phyloP scores from a whole-genome alignment of 2,888 invertebrate species.

The Scaptomyza polygonia region DNA sequence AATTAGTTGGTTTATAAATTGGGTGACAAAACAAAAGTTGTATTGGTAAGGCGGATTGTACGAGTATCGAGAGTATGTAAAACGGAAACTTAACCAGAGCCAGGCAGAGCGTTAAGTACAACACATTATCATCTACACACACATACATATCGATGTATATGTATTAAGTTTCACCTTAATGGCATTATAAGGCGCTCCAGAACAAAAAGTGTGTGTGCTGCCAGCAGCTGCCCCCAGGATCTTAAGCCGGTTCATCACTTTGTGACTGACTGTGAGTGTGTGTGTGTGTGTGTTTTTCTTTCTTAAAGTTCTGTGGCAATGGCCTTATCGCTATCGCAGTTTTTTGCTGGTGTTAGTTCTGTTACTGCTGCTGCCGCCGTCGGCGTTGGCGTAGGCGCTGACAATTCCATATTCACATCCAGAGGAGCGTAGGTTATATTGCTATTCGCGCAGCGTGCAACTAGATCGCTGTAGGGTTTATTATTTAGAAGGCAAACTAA shows the following conservation, averaged over 20 bases:
- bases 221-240: slow-evolving; percentile 52
- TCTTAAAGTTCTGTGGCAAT: slow-evolving; percentile 22
- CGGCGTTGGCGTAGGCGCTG: slow-evolving; percentile 3
- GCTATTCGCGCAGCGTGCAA: slow-evolving; percentile 75
- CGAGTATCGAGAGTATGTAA: slow-evolving; percentile 30
- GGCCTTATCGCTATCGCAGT: slow-evolving; percentile 5
- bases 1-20: neutral
- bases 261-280: neutral
- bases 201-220: slow-evolving; percentile 27
- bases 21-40: slow-evolving; percentile 23
- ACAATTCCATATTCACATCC: slow-evolving; percentile 28
- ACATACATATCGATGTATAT: neutral
- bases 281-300: neutral
- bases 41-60: slow-evolving; percentile 54
- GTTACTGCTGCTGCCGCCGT: slow-evolving; percentile 15
- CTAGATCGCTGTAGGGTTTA: slow-evolving; percentile 82
- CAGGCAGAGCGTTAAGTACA: slow-evolving; percentile 31
- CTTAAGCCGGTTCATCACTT: slow-evolving; percentile 37
- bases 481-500: slow-evolving; percentile 89
- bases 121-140: neutral
- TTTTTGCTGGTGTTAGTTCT: neutral
- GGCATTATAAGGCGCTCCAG: slow-evolving; percentile 51
- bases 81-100: slow-evolving; percentile 59
- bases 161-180: slow-evolving; percentile 41
- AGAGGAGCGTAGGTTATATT: slow-evolving; percentile 16